Percentiles rank a stretch among this genome's conserved stretches.
These are phyloP conservation scores for Thymallus thymallus DNA, from an alignment of 2,113 vertebrate species.

Conservation along the genomic window DNA sequence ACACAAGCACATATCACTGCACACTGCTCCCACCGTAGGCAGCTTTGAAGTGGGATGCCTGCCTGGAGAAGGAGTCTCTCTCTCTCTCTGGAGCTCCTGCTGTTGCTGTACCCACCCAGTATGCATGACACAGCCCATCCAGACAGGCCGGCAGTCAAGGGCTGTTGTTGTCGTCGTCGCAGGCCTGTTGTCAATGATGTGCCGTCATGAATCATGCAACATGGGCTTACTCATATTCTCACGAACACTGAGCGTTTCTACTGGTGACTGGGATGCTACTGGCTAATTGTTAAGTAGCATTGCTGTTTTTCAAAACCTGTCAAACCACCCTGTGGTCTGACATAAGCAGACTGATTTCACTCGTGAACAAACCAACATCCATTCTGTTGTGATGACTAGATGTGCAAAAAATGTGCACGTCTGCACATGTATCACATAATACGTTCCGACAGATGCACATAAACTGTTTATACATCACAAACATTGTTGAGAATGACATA, in stretches of 20 bases:
- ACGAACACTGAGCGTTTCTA: not conserved
- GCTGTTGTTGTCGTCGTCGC: not conserved
- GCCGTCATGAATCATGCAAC: constrained; percentile 1
- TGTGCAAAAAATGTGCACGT: too few relatives aligned
- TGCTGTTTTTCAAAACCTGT: not conserved
- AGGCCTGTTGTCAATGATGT: not conserved
- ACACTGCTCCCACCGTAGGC: constrained; percentile 28
- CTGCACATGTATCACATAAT: too few relatives aligned
- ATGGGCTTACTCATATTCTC: not conserved
- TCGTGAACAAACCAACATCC: not conserved
- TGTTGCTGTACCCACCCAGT: not conserved
- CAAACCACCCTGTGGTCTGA: not conserved
- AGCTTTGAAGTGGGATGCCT: constrained; percentile 23
- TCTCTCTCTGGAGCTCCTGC: not conserved
- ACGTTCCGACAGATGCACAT: not conserved
- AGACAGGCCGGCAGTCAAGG: not conserved
- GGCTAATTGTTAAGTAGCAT: not conserved
- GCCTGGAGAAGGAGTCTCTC: constrained; percentile 8
- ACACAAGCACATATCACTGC: constrained; percentile 29
- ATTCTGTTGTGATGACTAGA: too few relatives aligned
- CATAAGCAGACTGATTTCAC: not conserved
- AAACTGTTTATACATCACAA: not conserved
- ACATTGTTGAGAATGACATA: too few relatives aligned
- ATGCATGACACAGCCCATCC: not conserved
- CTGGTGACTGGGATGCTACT: not conserved